These are phyloP conservation scores for Entomyzon cyanotis DNA, from an alignment of 2,113 vertebrate genomes.

Conservation along the genomic window DNA sequence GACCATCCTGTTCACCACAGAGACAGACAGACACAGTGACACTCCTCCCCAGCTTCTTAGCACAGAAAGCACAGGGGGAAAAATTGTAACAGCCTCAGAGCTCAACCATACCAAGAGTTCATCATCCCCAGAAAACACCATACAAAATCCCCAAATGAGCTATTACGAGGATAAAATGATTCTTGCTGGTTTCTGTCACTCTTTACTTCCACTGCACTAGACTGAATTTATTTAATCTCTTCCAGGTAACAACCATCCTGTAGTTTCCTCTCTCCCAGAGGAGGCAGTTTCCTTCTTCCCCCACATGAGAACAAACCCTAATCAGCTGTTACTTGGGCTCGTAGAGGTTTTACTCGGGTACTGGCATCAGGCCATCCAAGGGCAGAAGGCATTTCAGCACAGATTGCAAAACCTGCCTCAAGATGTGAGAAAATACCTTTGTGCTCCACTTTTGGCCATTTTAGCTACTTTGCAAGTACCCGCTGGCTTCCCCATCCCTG, in stretches of 20 bases:
- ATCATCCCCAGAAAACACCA: not conserved
- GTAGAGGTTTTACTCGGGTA: not conserved
- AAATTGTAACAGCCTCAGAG: not conserved
- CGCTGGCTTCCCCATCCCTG: not conserved
- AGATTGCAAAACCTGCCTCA: not conserved
- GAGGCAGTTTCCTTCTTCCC: not conserved
- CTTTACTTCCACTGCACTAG: not conserved
- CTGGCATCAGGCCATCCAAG: not conserved
- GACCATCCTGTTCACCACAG: slow-evolving; percentile 34
- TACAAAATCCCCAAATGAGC: not conserved
- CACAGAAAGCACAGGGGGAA: not conserved
- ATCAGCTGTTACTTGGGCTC: not conserved
- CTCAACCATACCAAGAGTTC: not conserved
- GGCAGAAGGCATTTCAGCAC: not conserved
- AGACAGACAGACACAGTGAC: not conserved
- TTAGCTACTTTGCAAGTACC: not conserved
- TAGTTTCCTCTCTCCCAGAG: not conserved
- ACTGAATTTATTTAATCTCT: not conserved
- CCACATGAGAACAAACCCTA: not conserved
- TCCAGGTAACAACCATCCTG: not conserved
- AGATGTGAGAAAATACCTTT: not conserved
- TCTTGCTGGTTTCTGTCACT: not conserved
- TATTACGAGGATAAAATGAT: not conserved
- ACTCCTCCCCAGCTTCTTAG: not conserved
- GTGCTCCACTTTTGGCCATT: not conserved